These are phyloP conservation scores for Myathropa florea DNA, from an alignment of 2,888 invertebrate genomes.

Conservation along the genomic window DNA sequence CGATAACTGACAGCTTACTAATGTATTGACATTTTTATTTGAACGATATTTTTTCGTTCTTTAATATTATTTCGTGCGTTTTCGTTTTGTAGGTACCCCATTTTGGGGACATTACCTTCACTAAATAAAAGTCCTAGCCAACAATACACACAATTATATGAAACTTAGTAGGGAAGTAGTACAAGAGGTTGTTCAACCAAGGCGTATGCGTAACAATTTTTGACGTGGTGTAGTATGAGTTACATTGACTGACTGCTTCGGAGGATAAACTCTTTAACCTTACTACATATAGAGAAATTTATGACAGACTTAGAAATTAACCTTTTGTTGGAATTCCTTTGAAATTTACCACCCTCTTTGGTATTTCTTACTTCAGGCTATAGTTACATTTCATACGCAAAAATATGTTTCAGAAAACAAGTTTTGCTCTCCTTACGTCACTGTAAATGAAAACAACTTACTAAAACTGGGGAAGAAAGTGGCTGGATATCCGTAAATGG, in stretches of 20 bases:
- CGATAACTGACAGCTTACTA: not conserved
- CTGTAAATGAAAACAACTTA: not conserved
- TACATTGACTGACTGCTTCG: not conserved
- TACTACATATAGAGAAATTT: not conserved
- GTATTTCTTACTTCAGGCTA: not conserved
- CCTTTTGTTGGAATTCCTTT: not conserved
- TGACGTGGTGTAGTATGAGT: not conserved
- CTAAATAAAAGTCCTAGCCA: not conserved
- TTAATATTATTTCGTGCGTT: not conserved
- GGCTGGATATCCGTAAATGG: constrained; percentile 12
- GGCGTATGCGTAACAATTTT: constrained; percentile 59
- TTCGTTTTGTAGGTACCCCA: not conserved
- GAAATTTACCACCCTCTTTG: not conserved
- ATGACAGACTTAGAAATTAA: constrained; percentile 4
- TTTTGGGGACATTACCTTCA: not conserved
- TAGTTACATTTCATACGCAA: not conserved
- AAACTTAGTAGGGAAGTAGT: constrained; percentile 16
- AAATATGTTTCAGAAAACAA: not conserved
- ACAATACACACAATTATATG: constrained; percentile 23
- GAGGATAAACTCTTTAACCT: not conserved
- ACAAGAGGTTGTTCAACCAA: constrained; percentile 43
- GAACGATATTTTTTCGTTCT: not conserved
- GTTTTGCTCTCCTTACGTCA: constrained; percentile 44
- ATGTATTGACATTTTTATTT: not conserved
- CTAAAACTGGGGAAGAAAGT: constrained; percentile 49